A percentile compares a stretch with the other conserved stretches of the same genome.
Evolutionary conservation across 1,140 invertebrate species (phyloP).

Genomic region (Leptonema lineaticorne): DNA sequence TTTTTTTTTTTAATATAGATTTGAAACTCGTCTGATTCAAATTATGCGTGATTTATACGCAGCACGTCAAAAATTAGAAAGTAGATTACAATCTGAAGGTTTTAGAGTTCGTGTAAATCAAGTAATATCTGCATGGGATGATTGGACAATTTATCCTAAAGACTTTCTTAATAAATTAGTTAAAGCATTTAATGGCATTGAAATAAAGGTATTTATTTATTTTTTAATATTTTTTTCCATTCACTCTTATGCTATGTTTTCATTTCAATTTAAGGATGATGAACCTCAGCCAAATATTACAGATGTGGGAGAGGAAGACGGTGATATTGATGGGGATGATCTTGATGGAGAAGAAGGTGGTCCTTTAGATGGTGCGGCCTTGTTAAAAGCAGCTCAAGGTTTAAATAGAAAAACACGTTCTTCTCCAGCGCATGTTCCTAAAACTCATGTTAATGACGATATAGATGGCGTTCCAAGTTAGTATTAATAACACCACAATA

Average conservation of each 20-base stretch:
- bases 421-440: conserved; percentile 42
- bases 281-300: conserved; percentile 1
- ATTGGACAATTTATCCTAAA: conserved; percentile 95
- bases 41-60: conserved; percentile 85
- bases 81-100: conserved; percentile 91
- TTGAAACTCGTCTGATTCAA: conserved; percentile 82
- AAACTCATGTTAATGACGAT: conserved; percentile 55
- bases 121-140: conserved; percentile 96
- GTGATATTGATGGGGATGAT: conserved; percentile 49
- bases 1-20: conserved; percentile 57
- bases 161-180: conserved; percentile 90
- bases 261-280: conserved; percentile 23
- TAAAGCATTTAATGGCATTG: conserved; percentile 82
- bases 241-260: not conserved
- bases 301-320: conserved; percentile 29
- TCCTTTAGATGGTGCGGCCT: conserved; percentile 79
- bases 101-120: conserved; percentile 94
- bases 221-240: not conserved
- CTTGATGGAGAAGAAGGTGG: conserved; percentile 75
- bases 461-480: conserved; percentile 76
- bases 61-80: conserved; percentile 78
- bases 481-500: conserved; percentile 29
- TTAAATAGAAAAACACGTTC: conserved; percentile 56
- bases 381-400: conserved; percentile 64
- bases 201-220: conserved; percentile 20